Evolutionary conservation across 2,888 invertebrate species (phyloP), one percentile per base, ranked within the genome.

Genomic region (Pristionchus arcanus): DNA sequence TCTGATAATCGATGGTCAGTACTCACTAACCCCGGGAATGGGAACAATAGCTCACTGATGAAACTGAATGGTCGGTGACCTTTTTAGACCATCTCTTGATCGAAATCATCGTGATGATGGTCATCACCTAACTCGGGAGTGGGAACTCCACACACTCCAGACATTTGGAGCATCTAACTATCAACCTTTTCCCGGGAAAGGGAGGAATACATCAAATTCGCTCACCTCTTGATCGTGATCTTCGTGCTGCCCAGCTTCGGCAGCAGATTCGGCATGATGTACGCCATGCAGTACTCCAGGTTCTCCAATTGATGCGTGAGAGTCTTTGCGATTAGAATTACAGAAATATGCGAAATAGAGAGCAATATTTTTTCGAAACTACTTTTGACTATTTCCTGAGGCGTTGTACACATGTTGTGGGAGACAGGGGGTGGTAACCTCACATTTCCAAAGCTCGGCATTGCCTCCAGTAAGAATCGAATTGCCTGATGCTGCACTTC

Each of bases 401-500:
- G 9, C 42, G 9, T 42, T 42, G 42, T 9, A 3, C 42, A 9
- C 5, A 9, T 42, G 42, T 42, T 42, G 42, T 42, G 42, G 42
- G 42, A 42, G 42, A 42, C n/a, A n/a, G n/a, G n/a, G 42, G 31
- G 71, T 11, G 7, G 34, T 28, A 1, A 71, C 9, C 95, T 87
- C 95, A 95, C 90, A 95, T 93, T 92, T 95, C 96, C 92, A 93
- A 94, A 91, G 94, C 94, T 90, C 94, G 94, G 91, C 92, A 93
- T 92, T 16, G 93, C 92, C 85, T 94, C 93, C 1, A 91, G 91
- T 3, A 94, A 84, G 86, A 94, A 92, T 90, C 95, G 95, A 37
- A 96, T 95, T 90, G 95, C 95, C 92, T 96, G 96, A 90, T 95
- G 94, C 88, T 96, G 94, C 25, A 96, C 95, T 92, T 96, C 96